Evolutionary conservation across 2,797 vertebrate genomes (phyloP).

Genomic region (Ciconia nigra): DNA sequence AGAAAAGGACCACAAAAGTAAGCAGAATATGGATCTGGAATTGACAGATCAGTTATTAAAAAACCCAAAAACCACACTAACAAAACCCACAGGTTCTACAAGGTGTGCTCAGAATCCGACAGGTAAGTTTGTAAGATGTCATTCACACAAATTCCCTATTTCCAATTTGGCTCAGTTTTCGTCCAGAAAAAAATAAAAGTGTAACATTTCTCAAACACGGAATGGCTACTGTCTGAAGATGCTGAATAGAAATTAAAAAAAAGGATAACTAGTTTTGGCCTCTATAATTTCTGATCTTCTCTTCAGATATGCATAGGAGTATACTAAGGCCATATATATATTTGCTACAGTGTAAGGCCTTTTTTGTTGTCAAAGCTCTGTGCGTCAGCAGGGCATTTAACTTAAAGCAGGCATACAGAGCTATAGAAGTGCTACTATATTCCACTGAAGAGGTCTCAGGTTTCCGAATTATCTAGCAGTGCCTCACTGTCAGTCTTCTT

Average conservation of each 20-base stretch:
- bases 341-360: slow-evolving; percentile 45
- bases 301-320: slow-evolving; percentile 67
- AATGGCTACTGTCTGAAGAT: background rate
- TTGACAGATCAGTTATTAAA: slow-evolving; percentile 34
- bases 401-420: slow-evolving; percentile 4
- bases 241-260: background rate
- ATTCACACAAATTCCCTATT: background rate
- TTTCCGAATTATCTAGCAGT: slow-evolving; percentile 35
- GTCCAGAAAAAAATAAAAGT: background rate
- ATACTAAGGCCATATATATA: background rate
- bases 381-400: background rate
- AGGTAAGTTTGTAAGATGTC: background rate
- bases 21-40: background rate
- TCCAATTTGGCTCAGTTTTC: slow-evolving; percentile 33
- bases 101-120: background rate
- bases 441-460: slow-evolving; percentile 25
- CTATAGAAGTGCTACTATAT: background rate
- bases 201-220: background rate
- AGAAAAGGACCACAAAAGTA: background rate
- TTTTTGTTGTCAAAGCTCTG: background rate
- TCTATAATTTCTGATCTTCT: background rate
- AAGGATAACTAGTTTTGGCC: slow-evolving; percentile 7
- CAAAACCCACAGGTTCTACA: background rate
- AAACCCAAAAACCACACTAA: background rate
- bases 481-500: slow-evolving; percentile 72